Base-by-base conservation (phyloP, 2,888 invertebrate genomes). In the Cerceris rybyensis region DNA sequence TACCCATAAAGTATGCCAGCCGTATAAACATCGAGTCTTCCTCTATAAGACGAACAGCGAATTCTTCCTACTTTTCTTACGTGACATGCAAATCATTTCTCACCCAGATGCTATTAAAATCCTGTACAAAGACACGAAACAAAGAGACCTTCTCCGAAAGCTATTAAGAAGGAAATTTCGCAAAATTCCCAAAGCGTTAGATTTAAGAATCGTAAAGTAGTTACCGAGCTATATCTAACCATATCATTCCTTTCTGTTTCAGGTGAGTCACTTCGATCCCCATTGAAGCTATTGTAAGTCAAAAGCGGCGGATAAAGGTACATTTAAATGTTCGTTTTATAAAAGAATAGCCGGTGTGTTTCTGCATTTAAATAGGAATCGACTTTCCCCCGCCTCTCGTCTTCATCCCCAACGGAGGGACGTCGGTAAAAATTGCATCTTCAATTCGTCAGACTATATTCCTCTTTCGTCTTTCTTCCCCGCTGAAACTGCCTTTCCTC, bases 261-360 rank as follows among this genome's bases (percentile, higher is more conserved):
- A 79, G 79, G 79, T 79, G 61, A 79, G 79, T 78, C 46, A 46
- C 9, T 11, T 43, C 50, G 43, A 16, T 60, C 46, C 14, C 17
- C 7, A 39, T 64, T 65, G 42, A 61, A 69, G 52, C 50, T 55
- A 42, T 14, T 28, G n/a, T 13, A 7, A 7, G 28, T 46, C 28
- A 16, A 9, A 16, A 17, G 7, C 55, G 17, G 16, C 6, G 11
- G 17, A 17, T 7, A 9, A 50, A 55, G 11, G 11, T 55, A 55
- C 11, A 9, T 28, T 17, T 7, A 55, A 16, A 55, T 9, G 11
- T 16, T 55, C 55, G 7, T 17, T 55, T 28, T 11, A 52, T 11
- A 46, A 11, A 8, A 11, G 11, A 46, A 11, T 11, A 11, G 50
- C 7, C n/a, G n/a, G 11, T 11, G 11, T 11, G 50, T 7, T 50